Evolutionary conservation across 2,797 vertebrate species (phyloP).

Genomic region (Oceanodroma leucorhoa): DNA sequence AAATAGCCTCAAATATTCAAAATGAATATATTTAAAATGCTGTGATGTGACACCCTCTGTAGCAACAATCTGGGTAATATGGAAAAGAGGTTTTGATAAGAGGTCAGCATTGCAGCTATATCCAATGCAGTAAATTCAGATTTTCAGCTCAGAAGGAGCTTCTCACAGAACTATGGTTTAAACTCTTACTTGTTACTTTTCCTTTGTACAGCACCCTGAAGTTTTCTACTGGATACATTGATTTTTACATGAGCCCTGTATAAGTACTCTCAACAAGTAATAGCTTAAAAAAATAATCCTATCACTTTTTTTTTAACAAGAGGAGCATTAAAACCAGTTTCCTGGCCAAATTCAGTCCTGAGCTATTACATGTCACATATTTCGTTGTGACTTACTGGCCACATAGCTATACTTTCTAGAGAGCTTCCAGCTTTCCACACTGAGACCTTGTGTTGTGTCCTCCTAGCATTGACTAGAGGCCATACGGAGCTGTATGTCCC

Average conservation of each 20-base stretch:
- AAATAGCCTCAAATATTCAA: neutral
- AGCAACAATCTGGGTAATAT: neutral
- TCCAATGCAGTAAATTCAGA: neutral
- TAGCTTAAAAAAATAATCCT: neutral
- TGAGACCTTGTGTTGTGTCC: neutral
- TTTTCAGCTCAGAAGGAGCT: neutral
- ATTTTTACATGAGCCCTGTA: neutral
- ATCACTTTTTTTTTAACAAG: neutral
- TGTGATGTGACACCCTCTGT: neutral
- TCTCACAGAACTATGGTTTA: neutral
- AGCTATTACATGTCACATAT: neutral
- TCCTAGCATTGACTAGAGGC: neutral
- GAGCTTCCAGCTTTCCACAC: neutral
- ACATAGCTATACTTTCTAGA: neutral
- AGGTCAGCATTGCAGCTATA: neutral
- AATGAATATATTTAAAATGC: neutral
- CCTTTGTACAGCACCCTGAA: neutral
- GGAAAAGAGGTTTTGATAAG: neutral
- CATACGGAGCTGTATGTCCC: neutral
- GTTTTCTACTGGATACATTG: neutral
- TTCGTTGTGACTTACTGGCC: neutral
- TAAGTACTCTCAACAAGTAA: neutral
- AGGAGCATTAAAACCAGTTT: neutral
- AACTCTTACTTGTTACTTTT: neutral
- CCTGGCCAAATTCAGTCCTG: neutral